Conservation (phyloP, 1,140 invertebrate species). For the Dendroctonus ponderosae region DNA sequence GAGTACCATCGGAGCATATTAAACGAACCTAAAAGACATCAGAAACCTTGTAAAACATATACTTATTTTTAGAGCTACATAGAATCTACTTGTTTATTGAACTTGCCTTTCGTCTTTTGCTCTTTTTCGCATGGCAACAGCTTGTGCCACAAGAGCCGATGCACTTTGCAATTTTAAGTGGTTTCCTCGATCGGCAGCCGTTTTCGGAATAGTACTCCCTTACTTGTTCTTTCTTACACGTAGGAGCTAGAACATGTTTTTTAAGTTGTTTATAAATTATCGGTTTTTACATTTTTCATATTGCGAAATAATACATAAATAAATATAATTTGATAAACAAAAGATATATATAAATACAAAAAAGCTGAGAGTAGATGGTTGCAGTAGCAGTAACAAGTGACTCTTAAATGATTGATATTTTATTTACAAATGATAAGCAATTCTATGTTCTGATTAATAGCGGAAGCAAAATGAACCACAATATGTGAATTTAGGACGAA, state of each 20-base stretch:
- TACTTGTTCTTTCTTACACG: constrained; percentile 85
- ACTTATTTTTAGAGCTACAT: no score
- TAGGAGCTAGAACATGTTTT: constrained; percentile 61
- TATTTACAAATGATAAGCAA: no score
- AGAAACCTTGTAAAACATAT: background rate
- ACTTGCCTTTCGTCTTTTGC: constrained; percentile 89
- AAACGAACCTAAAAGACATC: constrained; percentile 67
- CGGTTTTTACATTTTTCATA: background rate
- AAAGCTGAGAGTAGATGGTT: no score
- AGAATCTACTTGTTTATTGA: no score
- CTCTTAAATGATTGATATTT: no score
- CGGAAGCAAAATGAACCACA: background rate
- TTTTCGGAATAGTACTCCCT: constrained; percentile 89
- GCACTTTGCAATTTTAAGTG: constrained; percentile 86
- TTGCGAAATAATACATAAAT: constrained; percentile 1
- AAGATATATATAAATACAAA: no score
- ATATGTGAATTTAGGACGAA: background rate
- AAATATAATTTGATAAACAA: background rate
- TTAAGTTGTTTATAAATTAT: background rate
- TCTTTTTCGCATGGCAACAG: constrained; percentile 81
- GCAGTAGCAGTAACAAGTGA: no score
- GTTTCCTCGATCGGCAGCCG: constrained; percentile 81
- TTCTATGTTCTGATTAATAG: no score
- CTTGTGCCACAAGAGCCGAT: constrained; percentile 59
- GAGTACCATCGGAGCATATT: constrained; percentile 87